Base-by-base conservation (phyloP, 2,113 vertebrate genomes). In the Helogale parvula region DNA sequence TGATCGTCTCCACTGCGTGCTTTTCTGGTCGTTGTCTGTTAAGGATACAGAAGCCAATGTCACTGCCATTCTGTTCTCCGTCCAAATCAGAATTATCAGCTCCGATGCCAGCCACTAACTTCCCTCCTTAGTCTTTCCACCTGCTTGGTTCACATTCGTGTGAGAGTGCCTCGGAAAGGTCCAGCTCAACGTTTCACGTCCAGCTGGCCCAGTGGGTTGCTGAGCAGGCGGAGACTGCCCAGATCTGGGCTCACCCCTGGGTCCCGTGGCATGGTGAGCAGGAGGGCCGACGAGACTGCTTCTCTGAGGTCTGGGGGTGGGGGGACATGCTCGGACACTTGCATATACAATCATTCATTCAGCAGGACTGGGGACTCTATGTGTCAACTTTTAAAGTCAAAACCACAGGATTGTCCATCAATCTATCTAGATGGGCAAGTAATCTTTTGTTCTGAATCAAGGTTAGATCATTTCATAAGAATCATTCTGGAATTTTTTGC, bases 381-480 rank as follows among this genome's bases (percentile, higher is more conserved):
- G 31, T 76, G 57, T 23, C 29, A 10, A 81, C 35, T 82, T 79
- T 68, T 5, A 4, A 60, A 88, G 79, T 74, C 83, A 45, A 29
- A 85, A 74, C 47, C 79, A 50, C 31, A 50, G 7, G 1, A 2
- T 66, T 27, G n/a, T 80, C 54, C 81, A 5, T 76, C 27, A 12
- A n/a, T 80, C 54, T 89, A 3, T 76, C 81, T 68, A 69, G 47
- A 63, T 35, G 50, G 66, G 47, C 25, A 90, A 81, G 15, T 69
- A 57, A 57, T 25, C 60, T 88, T 71, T 93, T 47, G 25, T 50
- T 81, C 41, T 86, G 47, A 92, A 38, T 71, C 6, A 31, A 38
- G 31, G 27, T 92, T 80, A 86, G 71, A 76, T 89, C 14, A 5
- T 89, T 85, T 96, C 45, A 52, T 81, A 45, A 77, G 93, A 82